These are phyloP conservation scores for Marmota flaviventris DNA, from an alignment of 2,113 vertebrate species.

Conservation along the genomic window DNA sequence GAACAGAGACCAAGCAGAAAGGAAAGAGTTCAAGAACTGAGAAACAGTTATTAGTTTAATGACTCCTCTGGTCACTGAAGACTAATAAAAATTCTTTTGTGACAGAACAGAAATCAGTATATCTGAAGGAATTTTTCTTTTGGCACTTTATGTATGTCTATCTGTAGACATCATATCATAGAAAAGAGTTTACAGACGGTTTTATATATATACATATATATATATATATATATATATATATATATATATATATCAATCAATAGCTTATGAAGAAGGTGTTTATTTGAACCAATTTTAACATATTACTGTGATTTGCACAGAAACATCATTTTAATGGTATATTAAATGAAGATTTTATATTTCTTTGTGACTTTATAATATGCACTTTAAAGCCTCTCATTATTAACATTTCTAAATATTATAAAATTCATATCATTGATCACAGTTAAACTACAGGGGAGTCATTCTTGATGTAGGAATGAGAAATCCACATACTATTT, in stretches of 20 bases:
- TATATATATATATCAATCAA: neutral
- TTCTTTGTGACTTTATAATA: slow-evolving; percentile 32
- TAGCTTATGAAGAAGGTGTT: too few species aligned
- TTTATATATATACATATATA: neutral
- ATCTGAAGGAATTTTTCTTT: neutral
- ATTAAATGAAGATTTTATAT: slow-evolving; percentile 41
- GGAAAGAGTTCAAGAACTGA: neutral
- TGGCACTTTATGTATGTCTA: neutral
- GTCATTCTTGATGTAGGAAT: neutral
- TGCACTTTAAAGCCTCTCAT: slow-evolving; percentile 13
- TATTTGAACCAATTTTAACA: slow-evolving; percentile 51
- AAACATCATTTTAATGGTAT: slow-evolving; percentile 41
- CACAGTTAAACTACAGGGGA: slow-evolving; percentile 40
- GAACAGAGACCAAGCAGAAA: neutral
- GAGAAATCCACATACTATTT: neutral
- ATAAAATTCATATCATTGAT: slow-evolving; percentile 3
- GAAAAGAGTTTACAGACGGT: neutral
- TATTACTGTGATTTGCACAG: slow-evolving; percentile 36
- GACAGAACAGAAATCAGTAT: neutral
- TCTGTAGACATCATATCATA: neutral
- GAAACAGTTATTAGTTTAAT: neutral
- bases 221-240: neutral
- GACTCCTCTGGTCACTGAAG: too few species aligned
- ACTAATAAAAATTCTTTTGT: neutral
- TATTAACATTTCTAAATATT: slow-evolving; percentile 34